Evolutionary conservation across 2,113 vertebrate genomes (phyloP), one percentile per base, ranked within the genome.

Genomic region (Scomber colias): DNA sequence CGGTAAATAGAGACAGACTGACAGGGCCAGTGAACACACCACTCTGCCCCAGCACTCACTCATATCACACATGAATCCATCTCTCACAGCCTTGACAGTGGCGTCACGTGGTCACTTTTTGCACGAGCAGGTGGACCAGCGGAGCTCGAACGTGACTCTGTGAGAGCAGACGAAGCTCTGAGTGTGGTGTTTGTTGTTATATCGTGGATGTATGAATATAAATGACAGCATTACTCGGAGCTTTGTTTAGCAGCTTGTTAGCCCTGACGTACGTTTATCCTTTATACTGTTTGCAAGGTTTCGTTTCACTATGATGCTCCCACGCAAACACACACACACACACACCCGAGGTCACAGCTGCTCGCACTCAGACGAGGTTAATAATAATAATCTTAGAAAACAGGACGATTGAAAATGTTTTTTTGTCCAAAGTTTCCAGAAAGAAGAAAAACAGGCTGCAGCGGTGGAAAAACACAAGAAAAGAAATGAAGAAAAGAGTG

Each of bases 181-280:
- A 21, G 53, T 48, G 62, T 27, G 15, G 61, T 40, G 6, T 21
- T 21, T 21, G 21, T 35, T n/a, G 77, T 75, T 61, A 53, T n/a
- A 53, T 65, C 75, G 67, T 16, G 3, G 24, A 21, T 11, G 27
- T 44, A 75, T 86, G 68, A 88, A 86, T 84, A 80, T 84, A 77
- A 77, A 90, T 59, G 65, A 31, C 45, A 4, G 11, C 53, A 44
- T 78, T 19, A 71, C 45, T 68, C 8, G 17, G 61, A 77, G 74
- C 82, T 78, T 78, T 84, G 78, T 75, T 82, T 61, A 74, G 54
- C 76, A 56, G 76, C 79, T 78, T 50, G 77, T 75, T 75, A 10
- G 46, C 49, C 51, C 51, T 61, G 78, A 79, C 27, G 51, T 61
- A 57, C 60, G 30, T 40, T 35, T 3, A 27, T 27, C 24, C 24